Percentiles rank a stretch among this genome's conserved stretches.
Evolutionary conservation across 1,140 invertebrate genomes (phyloP).

Genomic region (Platorchestia sp.): DNA sequence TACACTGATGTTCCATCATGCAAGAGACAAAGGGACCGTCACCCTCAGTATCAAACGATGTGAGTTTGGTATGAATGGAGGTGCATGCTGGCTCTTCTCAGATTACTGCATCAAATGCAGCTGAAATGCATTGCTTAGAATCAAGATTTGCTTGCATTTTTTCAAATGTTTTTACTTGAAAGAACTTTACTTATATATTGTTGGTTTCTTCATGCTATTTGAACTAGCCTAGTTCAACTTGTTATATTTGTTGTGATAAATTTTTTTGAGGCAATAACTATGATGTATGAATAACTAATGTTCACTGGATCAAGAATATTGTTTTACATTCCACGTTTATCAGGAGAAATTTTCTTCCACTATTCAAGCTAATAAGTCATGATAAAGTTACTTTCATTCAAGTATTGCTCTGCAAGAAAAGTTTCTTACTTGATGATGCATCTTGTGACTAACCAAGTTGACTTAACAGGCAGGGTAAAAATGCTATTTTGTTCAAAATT

Average conservation of each 20-base stretch:
- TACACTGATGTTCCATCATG: slow-evolving; percentile 62
- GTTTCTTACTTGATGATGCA: no score
- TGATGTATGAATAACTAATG: neutral
- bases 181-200: neutral
- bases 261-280: neutral
- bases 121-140: no score
- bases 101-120: no score
- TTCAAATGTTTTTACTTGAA: no score
- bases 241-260: neutral
- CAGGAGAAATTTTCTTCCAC: neutral
- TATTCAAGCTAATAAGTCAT: neutral
- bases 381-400: neutral
- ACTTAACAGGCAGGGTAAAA: no score
- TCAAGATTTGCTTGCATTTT: no score
- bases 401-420: neutral
- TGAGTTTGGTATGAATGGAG: slow-evolving; percentile 3
- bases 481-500: no score
- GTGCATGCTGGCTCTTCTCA: no score
- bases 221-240: neutral
- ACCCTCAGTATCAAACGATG: slow-evolving; percentile 59
- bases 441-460: no score
- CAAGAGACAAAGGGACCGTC: slow-evolving; percentile 58
- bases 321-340: neutral
- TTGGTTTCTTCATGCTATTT: neutral
- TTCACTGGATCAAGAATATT: neutral